Evolutionary conservation across 2,797 vertebrate genomes (phyloP), one percentile per base, ranked within the genome.

Genomic region (Pampus argenteus): DNA sequence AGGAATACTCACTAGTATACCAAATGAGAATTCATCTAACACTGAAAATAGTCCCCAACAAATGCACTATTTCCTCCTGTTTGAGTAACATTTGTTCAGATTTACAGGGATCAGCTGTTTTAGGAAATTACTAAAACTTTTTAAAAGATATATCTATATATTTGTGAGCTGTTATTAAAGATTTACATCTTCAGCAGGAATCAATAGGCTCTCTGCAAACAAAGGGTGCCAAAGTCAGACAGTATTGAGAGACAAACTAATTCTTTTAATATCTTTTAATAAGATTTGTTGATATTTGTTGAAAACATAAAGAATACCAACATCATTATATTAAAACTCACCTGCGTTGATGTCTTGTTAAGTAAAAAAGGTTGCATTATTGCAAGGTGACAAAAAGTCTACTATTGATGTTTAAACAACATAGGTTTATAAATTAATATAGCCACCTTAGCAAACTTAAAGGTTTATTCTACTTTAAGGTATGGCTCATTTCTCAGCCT

Each of bases 391-490:
- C 14, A 44, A 58, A 58, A 28, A 42, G 38, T 17, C 15, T 38
- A 17, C 8, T 25, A 88, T 17, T 42, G 38, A 17, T 42, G 38
- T 42, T 42, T 42, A 42, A 42, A 42, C 6, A 15, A 13, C 34
- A 76, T 91, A 17, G 14, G 9, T 9, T 26, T 20, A 6, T 18
- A 13, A 23, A 17, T 22, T 10, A 26, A 58, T 28, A 25, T n/a
- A 45, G 57, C 40, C 9, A 42, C 42, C 31, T 29, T 15, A 58
- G 8, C 20, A 36, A n/a, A 44, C 40, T 44, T 44, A 18, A 44
- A 44, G 40, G 17, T 2, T 44, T 44, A 44, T 44, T 44, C 17
- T 44, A 18, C 2, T 44, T 44, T 44, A 44, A 44, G 40, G 15
- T 42, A 42, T 31, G 6, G 17, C 40, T 18, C n/a, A 44, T 44